Evolutionary conservation across 2,888 invertebrate genomes (phyloP).

Genomic region (Drosophila vallismaia): DNA sequence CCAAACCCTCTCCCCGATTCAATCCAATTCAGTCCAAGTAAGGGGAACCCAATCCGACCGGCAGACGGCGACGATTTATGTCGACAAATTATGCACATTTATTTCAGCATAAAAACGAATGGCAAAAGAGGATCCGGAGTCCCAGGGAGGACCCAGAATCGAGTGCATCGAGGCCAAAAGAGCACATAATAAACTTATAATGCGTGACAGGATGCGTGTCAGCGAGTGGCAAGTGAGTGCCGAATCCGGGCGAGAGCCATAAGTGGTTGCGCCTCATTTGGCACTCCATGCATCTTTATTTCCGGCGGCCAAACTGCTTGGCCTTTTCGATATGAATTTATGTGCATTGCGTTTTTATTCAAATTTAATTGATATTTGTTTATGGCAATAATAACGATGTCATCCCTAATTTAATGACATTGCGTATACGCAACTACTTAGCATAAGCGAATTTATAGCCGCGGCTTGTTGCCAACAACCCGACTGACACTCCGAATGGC

Average conservation of each 20-base stretch:
- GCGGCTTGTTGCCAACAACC: constrained; percentile 6
- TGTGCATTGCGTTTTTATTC: constrained; percentile 70
- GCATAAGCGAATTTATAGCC: constrained; percentile 26
- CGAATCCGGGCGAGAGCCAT: constrained; percentile 31
- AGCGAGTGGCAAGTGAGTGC: constrained; percentile 21
- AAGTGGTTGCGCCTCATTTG: constrained; percentile 64
- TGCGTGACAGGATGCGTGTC: constrained; percentile 55
- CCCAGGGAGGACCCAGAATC: constrained; percentile 3
- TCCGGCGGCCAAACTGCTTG: constrained; percentile 1
- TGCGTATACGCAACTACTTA: constrained; percentile 28
- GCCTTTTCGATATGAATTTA: constrained; percentile 36
- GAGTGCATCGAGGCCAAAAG: constrained; percentile 50
- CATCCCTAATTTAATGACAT: constrained; percentile 34
- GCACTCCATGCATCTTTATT: constrained; percentile 52
- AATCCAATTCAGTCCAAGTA: constrained; percentile 21
- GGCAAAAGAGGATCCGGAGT: constrained; percentile 18
- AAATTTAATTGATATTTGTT: constrained; percentile 69
- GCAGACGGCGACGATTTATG: constrained; percentile 55
- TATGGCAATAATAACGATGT: constrained; percentile 45
- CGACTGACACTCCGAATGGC: constrained; percentile 23
- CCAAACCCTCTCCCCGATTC: constrained; percentile 12
- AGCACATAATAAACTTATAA: constrained; percentile 65
- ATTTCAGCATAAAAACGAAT: constrained; percentile 50
- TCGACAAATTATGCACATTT: constrained; percentile 71
- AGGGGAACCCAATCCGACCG: constrained; percentile 15